Percentiles rank a stretch among this genome's conserved stretches.
phyloP scores from a whole-genome alignment of 2,888 invertebrate genomes.

The Calameuta idolon region DNA sequence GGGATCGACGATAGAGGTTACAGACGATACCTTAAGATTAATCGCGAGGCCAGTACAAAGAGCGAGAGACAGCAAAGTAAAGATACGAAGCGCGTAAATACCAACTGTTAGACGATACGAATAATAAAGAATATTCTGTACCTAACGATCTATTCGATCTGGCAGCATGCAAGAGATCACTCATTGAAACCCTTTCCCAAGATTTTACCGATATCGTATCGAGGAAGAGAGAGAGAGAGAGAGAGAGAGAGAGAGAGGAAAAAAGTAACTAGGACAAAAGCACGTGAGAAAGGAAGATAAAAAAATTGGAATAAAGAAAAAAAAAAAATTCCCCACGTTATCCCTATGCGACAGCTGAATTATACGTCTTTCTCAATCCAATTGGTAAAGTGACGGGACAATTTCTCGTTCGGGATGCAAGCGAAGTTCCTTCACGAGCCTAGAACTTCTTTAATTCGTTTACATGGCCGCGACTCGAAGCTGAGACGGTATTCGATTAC shows the following conservation, averaged over 20 bases:
- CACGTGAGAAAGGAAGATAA: not conserved
- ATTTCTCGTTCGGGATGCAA: not conserved
- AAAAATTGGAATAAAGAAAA: not conserved
- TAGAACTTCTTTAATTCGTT: constrained; percentile 17
- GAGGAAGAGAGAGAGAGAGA: too few species aligned
- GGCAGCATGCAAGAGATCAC: not conserved
- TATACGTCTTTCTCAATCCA: not conserved
- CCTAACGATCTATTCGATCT: constrained; percentile 33
- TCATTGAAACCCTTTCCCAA: not conserved
- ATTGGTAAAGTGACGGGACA: not conserved
- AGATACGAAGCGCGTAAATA: constrained; percentile 18
- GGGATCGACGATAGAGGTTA: not conserved
- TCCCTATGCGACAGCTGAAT: not conserved
- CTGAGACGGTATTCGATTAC: constrained; percentile 46
- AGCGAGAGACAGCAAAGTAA: not conserved
- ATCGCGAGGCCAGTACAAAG: constrained; percentile 10
- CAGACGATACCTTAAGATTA: not conserved
- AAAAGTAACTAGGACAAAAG: not conserved
- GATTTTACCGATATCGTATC: not conserved
- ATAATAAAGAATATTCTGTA: constrained; percentile 44
- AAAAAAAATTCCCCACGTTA: not conserved
- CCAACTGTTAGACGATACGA: constrained; percentile 27
- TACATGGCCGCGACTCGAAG: constrained; percentile 29
- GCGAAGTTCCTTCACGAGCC: constrained; percentile 34
- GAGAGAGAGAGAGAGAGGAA: too few species aligned